These are phyloP conservation scores for Halyomorpha halys DNA, from an alignment of 1,140 invertebrate genomes.

Conservation along the genomic window DNA sequence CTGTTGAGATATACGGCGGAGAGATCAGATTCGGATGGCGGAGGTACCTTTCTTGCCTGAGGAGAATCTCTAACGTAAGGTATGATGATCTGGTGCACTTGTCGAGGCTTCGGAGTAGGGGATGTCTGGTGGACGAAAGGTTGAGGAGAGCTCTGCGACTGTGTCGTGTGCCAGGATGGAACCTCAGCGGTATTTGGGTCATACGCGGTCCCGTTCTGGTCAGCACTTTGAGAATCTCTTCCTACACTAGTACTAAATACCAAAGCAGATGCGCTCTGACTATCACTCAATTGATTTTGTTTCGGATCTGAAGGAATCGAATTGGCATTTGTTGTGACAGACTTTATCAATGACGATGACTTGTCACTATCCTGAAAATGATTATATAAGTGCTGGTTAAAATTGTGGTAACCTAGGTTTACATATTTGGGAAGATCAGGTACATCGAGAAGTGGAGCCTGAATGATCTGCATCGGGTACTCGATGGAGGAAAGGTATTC, in stretches of 20 bases:
- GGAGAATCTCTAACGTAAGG: constrained; percentile 44
- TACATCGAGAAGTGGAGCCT: constrained; percentile 31
- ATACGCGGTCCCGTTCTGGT: not conserved
- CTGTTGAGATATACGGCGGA: constrained; percentile 34
- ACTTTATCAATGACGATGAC: not conserved
- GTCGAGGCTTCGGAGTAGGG: constrained; percentile 23
- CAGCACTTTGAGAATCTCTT: no score
- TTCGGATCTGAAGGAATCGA: not conserved
- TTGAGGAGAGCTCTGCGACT: not conserved
- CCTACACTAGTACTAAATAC: not conserved
- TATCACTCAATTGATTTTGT: not conserved
- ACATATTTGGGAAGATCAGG: constrained; percentile 29
- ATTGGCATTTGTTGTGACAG: not conserved
- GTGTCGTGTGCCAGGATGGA: not conserved
- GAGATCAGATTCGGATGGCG: constrained; percentile 32
- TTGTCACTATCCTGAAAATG: constrained; percentile 21
- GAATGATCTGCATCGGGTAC: constrained; percentile 32
- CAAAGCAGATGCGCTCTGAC: not conserved
- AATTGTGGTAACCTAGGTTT: constrained; percentile 27
- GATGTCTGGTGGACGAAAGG: constrained; percentile 1
- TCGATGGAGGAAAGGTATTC: constrained; percentile 32
- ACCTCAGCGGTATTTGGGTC: no score
- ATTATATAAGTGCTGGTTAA: constrained; percentile 20
- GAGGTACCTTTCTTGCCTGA: constrained; percentile 41
- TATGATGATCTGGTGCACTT: constrained; percentile 54